Evolutionary conservation across 1,140 invertebrate genomes (phyloP).

Genomic region (Piezodorus guildinii): DNA sequence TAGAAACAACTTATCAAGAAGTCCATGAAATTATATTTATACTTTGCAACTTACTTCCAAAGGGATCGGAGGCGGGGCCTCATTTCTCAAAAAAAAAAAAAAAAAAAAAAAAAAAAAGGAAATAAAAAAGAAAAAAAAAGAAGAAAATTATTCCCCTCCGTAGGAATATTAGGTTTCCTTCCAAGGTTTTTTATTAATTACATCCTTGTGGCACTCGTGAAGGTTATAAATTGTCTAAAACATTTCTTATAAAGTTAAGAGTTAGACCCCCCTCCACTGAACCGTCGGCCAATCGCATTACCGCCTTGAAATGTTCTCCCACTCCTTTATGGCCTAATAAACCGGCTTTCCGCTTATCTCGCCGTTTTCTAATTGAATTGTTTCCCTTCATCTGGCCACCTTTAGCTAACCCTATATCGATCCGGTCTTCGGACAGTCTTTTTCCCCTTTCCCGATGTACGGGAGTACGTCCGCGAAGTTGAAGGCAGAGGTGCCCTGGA

Average conservation of each 20-base stretch:
- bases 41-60: slow-evolving; percentile 9
- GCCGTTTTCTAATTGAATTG: slow-evolving; percentile 14
- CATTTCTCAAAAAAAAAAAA: slow-evolving; percentile 14
- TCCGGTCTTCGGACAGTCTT: not conserved
- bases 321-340: slow-evolving; percentile 13
- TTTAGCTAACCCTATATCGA: slow-evolving; percentile 3
- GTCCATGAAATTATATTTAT: slow-evolving; percentile 21
- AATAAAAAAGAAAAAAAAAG: slow-evolving; percentile 4
- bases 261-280: not conserved
- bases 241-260: slow-evolving; percentile 16
- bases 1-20: slow-evolving; percentile 23
- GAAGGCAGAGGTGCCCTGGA: too few species aligned
- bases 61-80: slow-evolving; percentile 1
- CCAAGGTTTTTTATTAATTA: slow-evolving; percentile 16
- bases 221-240: slow-evolving; percentile 15
- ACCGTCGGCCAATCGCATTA: slow-evolving; percentile 6
- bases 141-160: slow-evolving; percentile 5
- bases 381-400: slow-evolving; percentile 9
- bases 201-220: slow-evolving; percentile 10
- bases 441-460: too few species aligned
- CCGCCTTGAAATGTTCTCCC: slow-evolving; percentile 9
- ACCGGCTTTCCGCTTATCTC: slow-evolving; percentile 6
- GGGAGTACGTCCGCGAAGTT: too few species aligned
- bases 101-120: slow-evolving; percentile 16
- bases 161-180: slow-evolving; percentile 12